phyloP scores from a whole-genome alignment of 2,888 invertebrate species.

The Cheilosia vernalis region DNA sequence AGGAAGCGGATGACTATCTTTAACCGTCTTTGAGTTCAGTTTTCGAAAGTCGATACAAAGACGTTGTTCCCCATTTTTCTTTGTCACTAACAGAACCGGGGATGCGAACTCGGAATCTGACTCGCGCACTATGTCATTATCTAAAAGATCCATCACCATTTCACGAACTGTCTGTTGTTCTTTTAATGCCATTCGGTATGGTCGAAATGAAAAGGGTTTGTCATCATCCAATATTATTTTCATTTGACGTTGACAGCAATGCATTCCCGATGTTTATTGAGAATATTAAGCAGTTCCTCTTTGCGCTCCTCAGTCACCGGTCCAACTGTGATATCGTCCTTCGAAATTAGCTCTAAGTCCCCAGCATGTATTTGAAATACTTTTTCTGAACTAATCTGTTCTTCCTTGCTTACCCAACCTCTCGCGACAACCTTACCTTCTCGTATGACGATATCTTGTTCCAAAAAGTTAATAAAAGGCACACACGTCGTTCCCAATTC shows the following conservation, averaged over 20 bases:
- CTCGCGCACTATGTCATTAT: constrained; percentile 75
- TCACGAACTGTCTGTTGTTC: constrained; percentile 73
- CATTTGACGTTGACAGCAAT: constrained; percentile 58
- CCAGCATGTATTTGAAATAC: neutral
- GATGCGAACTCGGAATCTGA: constrained; percentile 76
- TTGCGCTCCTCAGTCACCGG: neutral
- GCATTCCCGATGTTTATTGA: constrained; percentile 23
- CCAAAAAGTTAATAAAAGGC: constrained; percentile 21
- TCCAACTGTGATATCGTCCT: neutral
- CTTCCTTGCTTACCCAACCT: neutral
- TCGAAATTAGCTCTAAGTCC: neutral
- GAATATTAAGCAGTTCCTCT: neutral
- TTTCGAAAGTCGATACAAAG: constrained; percentile 77
- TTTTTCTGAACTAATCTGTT: neutral
- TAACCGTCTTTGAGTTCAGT: constrained; percentile 78
- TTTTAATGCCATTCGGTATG: constrained; percentile 76
- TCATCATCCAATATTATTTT: constrained; percentile 74
- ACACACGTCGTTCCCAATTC: constrained; percentile 23
- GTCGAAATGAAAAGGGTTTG: constrained; percentile 76
- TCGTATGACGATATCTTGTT: constrained; percentile 3
- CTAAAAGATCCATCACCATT: constrained; percentile 73
- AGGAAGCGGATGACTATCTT: constrained; percentile 78
- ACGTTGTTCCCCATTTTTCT: constrained; percentile 72
- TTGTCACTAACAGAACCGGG: constrained; percentile 72
- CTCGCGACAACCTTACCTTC: constrained; percentile 18